Percentiles rank a stretch among this genome's conserved stretches.
phyloP scores from a whole-genome alignment of 1,140 invertebrate genomes.

The Drosophila miranda region DNA sequence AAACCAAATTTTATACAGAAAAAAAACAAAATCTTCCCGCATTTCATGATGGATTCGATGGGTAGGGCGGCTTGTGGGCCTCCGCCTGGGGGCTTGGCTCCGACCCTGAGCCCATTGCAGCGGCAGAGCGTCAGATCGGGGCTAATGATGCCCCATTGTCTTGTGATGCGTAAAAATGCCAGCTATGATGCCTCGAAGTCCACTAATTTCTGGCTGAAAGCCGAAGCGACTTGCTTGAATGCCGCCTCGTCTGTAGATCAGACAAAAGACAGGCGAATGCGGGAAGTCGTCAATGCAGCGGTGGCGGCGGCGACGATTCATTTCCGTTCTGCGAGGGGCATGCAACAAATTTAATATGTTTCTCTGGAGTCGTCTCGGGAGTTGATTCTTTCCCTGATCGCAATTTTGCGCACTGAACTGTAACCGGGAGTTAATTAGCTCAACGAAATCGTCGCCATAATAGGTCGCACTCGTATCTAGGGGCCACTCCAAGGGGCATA shows the following conservation, averaged over 20 bases:
- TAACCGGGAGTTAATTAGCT: slow-evolving; percentile 79
- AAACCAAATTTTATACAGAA: slow-evolving; percentile 47
- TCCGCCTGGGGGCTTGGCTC: slow-evolving; percentile 8
- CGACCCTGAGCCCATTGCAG: slow-evolving; percentile 33
- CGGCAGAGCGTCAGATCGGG: slow-evolving; percentile 11
- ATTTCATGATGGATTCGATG: slow-evolving; percentile 63
- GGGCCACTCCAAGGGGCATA: slow-evolving; percentile 6
- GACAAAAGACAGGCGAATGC: slow-evolving; percentile 45
- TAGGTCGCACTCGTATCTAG: slow-evolving; percentile 22
- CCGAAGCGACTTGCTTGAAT: slow-evolving; percentile 53
- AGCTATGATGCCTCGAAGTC: slow-evolving; percentile 13
- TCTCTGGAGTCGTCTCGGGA: background rate
- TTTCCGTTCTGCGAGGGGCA: slow-evolving; percentile 57
- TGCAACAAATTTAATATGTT: slow-evolving; percentile 50
- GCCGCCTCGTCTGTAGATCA: slow-evolving; percentile 7
- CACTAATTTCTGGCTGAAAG: slow-evolving; percentile 33
- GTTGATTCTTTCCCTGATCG: slow-evolving; percentile 28
- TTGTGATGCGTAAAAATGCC: slow-evolving; percentile 73
- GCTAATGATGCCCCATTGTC: slow-evolving; percentile 73
- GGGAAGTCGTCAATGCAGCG: slow-evolving; percentile 44
- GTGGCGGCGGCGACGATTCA: slow-evolving; percentile 49
- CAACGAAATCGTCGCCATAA: slow-evolving; percentile 53
- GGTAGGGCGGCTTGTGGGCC: slow-evolving; percentile 20
- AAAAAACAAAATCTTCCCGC: slow-evolving; percentile 42
- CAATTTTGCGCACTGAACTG: slow-evolving; percentile 74